Percentiles rank a stretch among this genome's conserved stretches.
These are phyloP conservation scores for Atta cephalotes DNA, from an alignment of 1,140 invertebrate species.

Conservation along the genomic window DNA sequence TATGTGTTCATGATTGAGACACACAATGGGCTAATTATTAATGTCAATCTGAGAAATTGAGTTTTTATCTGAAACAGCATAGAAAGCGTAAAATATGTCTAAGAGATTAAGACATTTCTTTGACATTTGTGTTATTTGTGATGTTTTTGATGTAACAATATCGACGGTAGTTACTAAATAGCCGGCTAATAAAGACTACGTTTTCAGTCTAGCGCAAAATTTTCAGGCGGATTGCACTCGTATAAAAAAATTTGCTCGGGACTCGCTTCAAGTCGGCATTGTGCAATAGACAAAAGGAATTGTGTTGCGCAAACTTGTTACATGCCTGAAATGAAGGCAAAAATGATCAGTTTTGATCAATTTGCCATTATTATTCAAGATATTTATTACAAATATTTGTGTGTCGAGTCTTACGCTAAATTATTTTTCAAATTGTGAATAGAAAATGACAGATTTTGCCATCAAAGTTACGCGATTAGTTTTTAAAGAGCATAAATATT, in stretches of 20 bases:
- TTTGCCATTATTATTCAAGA: slow-evolving; percentile 12
- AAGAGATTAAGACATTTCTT: not conserved
- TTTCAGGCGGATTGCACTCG: not conserved
- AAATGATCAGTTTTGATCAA: not conserved
- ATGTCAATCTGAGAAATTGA: not conserved
- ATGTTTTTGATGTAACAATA: slow-evolving; percentile 14
- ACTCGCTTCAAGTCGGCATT: slow-evolving; percentile 41
- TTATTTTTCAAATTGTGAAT: slow-evolving; percentile 16
- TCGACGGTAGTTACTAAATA: not conserved
- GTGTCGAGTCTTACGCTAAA: slow-evolving; percentile 11
- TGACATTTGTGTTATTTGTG: slow-evolving; percentile 3
- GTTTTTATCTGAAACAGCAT: not conserved
- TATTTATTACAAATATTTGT: not conserved
- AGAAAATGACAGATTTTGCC: not conserved
- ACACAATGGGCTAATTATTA: not conserved
- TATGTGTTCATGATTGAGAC: slow-evolving; percentile 27
- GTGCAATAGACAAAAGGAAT: slow-evolving; percentile 53
- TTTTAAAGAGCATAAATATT: slow-evolving; percentile 8
- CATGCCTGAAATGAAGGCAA: not conserved
- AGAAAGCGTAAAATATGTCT: not conserved
- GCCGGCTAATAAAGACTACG: not conserved
- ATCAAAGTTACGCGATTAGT: not conserved
- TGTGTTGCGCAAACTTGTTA: slow-evolving; percentile 42
- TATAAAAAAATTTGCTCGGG: slow-evolving; percentile 4
- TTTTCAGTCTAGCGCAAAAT: not conserved